phyloP scores from a whole-genome alignment of 2,888 invertebrate genomes.

The Xiphydria camelus region DNA sequence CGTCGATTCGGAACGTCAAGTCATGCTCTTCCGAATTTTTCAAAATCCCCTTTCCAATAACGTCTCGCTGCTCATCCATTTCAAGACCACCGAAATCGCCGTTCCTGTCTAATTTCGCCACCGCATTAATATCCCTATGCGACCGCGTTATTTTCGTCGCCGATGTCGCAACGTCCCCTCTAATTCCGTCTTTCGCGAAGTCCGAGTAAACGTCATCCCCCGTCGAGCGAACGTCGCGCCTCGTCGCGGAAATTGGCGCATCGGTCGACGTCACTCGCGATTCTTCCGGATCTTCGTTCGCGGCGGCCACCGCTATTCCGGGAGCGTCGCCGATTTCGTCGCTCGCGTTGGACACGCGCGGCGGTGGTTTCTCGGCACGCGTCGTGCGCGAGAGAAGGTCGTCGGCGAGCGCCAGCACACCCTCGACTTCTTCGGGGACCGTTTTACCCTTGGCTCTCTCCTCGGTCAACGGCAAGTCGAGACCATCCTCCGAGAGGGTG shows the following conservation, averaged over 20 bases:
- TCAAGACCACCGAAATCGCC: constrained; percentile 1
- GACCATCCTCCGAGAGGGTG: constrained; percentile 40
- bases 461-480: constrained; percentile 21
- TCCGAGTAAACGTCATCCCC: background rate
- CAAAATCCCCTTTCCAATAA: background rate
- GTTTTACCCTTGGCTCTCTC: constrained; percentile 22
- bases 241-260: constrained; percentile 21
- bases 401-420: constrained; percentile 30
- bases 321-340: too few species aligned
- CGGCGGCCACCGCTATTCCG: too few species aligned
- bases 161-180: constrained; percentile 21
- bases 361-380: background rate
- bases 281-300: background rate
- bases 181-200: constrained; percentile 28
- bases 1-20: background rate
- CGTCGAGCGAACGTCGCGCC: constrained; percentile 11
- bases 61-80: constrained; percentile 2
- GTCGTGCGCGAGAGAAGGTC: constrained; percentile 27
- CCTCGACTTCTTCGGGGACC: constrained; percentile 24
- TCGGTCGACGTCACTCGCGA: constrained; percentile 6
- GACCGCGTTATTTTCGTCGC: constrained; percentile 25
- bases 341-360: too few species aligned
- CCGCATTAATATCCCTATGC: constrained; percentile 17
- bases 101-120: constrained; percentile 20
- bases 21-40: background rate